phyloP scores from a whole-genome alignment of 1,140 invertebrate species.

The Heliothis virescens region DNA sequence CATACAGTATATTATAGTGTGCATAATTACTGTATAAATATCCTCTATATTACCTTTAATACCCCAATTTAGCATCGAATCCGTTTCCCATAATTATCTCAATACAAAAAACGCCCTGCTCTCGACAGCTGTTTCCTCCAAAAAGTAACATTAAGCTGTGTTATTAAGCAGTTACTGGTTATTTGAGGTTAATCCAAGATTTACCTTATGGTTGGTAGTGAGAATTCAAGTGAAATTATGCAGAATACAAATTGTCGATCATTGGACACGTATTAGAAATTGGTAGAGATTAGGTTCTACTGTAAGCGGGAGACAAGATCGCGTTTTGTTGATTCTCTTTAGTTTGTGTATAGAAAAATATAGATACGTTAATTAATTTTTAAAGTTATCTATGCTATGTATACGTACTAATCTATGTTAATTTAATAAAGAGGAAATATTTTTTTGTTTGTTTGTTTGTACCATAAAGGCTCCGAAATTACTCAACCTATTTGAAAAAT shows the following conservation, averaged over 20 bases:
- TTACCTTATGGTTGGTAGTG: slow-evolving; percentile 23
- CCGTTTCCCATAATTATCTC: neutral
- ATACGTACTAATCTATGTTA: no score
- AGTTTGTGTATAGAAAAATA: no score
- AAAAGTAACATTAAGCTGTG: neutral
- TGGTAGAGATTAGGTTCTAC: neutral
- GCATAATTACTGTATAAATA: neutral
- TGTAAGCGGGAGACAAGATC: neutral
- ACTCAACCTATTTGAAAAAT: no score
- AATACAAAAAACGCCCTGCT: neutral
- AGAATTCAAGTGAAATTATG: slow-evolving; percentile 35
- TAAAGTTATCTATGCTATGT: no score
- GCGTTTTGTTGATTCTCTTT: no score
- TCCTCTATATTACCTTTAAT: no score
- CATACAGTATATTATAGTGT: no score
- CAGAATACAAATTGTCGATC: slow-evolving; percentile 39
- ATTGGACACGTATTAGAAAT: slow-evolving; percentile 38
- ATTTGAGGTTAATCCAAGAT: slow-evolving; percentile 31
- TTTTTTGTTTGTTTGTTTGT: no score
- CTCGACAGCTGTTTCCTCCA: neutral
- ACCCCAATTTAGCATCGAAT: neutral
- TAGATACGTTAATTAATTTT: no score
- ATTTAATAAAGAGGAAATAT: no score
- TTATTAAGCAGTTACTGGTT: slow-evolving; percentile 16
- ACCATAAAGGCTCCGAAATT: no score